Evolutionary conservation across 2,797 vertebrate species (phyloP), one percentile per base, ranked within the genome.

Genomic region (Buceros bicornis): DNA sequence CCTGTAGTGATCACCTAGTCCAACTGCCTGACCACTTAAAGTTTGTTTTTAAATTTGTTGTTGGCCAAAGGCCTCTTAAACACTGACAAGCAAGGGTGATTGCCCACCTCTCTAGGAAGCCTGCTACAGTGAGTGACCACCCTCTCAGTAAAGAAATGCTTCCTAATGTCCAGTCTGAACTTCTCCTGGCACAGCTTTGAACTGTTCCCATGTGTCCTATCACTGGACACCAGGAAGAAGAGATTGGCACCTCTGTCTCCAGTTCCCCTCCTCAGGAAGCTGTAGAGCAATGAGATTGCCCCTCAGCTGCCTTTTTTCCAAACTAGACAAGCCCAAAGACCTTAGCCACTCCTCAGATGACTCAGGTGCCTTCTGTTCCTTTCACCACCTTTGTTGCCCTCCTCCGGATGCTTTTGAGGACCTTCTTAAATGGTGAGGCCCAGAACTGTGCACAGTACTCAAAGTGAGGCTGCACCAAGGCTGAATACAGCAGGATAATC

Each of bases 341-440:
- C 10, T 40, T 1, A 65, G 26, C 28, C 2, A 1, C 5, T 71
- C 16, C 13, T 56, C 26, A 7, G 0, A 47, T n/a, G 35, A 43
- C 8, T 40, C 37, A 40, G 37, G 11, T 67, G 4, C 9, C 25
- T 73, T 84, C 42, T 35, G 60, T n/a, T 8, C 16, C 15, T 66
- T 40, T 11, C 6, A 42, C 20, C 13, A 37, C 6, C 19, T 74
- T 84, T 21, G 13, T 64, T 78, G 33, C 11, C 5, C 4, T 92
- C 4, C 16, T 72, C 26, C 61, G 28, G n/a, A 61, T 2, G 4
- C 5, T 13, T 19, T 31, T 1, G 8, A 53, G 5, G 4, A 42
- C 22, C 19, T 92, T 21, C 7, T 71, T 33, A 29, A 62, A 8
- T 26, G 24, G 16, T 16, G 18, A 8, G 4, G 8, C 20, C 12